Evolutionary conservation across 2,113 vertebrate genomes (phyloP).

Genomic region (Spizaetus ornatus): DNA sequence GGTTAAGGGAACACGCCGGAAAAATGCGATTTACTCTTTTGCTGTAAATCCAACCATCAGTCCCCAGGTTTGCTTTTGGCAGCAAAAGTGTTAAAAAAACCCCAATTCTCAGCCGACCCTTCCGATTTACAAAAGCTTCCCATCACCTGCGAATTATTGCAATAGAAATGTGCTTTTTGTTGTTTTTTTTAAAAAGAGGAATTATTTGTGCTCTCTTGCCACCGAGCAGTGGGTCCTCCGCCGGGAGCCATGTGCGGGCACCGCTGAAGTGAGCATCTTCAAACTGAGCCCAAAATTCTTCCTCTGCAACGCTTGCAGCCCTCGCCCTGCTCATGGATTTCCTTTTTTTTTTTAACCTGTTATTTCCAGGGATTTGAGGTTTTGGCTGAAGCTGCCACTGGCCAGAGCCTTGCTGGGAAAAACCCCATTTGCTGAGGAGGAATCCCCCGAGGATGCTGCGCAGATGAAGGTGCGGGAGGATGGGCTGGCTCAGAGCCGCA

Average conservation of each 20-base stretch:
- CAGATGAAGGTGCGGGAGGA: not conserved
- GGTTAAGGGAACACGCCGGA: fast-evolving
- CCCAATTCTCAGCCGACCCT: not conserved
- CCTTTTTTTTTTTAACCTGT: too few relatives aligned
- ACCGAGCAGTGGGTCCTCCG: fast-evolving
- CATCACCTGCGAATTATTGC: not conserved
- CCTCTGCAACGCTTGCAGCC: not conserved
- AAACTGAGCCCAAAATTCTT: not conserved
- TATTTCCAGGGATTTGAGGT: not conserved
- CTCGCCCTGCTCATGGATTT: not conserved
- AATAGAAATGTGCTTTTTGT: not conserved
- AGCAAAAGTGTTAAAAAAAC: not conserved
- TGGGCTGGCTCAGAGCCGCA: not conserved
- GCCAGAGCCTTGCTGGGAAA: not conserved
- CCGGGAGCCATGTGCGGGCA: fast-evolving
- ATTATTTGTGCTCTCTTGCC: not conserved
- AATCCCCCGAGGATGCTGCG: not conserved
- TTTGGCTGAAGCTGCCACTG: not conserved
- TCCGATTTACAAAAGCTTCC: not conserved
- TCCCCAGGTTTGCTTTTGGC: not conserved
- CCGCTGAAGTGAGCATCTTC: not conserved
- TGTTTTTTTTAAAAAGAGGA: not conserved
- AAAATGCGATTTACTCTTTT: not conserved
- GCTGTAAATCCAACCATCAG: not conserved
- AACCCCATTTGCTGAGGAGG: not conserved